A percentile compares a stretch with the other conserved stretches of the same genome.
Evolutionary conservation across 2,888 invertebrate genomes (phyloP).

Genomic region (Miltochrista miniata): DNA sequence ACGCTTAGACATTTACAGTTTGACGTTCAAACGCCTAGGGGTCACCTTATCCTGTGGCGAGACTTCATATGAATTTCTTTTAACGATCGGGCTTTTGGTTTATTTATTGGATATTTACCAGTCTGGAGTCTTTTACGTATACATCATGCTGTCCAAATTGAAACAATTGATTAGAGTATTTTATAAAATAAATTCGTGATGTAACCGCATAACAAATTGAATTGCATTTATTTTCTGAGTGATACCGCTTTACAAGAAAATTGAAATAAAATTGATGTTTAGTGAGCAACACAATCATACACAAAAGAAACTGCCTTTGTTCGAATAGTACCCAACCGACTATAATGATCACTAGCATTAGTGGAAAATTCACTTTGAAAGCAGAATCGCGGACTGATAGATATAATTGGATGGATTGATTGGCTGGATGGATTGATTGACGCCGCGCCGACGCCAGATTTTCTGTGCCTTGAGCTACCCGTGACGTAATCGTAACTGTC

Average conservation of each 20-base stretch:
- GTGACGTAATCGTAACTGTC: too few relatives aligned
- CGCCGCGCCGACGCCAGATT: too few relatives aligned
- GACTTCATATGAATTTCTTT: slow-evolving; percentile 4
- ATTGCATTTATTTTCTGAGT: not conserved
- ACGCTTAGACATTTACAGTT: not conserved
- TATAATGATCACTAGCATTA: too few relatives aligned
- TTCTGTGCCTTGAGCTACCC: too few relatives aligned
- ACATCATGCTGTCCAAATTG: not conserved
- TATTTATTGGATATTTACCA: slow-evolving; percentile 4
- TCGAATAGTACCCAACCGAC: too few relatives aligned
- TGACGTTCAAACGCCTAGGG: not conserved
- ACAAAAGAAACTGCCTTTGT: too few relatives aligned
- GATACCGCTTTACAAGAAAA: not conserved
- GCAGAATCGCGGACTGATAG: too few relatives aligned
- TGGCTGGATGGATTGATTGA: too few relatives aligned
- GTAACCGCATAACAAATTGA: not conserved
- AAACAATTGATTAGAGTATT: not conserved
- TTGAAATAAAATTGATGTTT: not conserved
- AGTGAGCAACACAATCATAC: too few relatives aligned
- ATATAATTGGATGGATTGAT: too few relatives aligned
- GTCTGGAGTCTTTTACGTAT: slow-evolving; percentile 1
- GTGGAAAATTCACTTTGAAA: too few relatives aligned
- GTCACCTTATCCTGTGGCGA: slow-evolving; percentile 6
- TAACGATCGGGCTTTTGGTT: not conserved
- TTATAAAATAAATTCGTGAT: not conserved